phyloP scores from a whole-genome alignment of 2,797 vertebrate genomes.

The Darevskia nairensis region DNA sequence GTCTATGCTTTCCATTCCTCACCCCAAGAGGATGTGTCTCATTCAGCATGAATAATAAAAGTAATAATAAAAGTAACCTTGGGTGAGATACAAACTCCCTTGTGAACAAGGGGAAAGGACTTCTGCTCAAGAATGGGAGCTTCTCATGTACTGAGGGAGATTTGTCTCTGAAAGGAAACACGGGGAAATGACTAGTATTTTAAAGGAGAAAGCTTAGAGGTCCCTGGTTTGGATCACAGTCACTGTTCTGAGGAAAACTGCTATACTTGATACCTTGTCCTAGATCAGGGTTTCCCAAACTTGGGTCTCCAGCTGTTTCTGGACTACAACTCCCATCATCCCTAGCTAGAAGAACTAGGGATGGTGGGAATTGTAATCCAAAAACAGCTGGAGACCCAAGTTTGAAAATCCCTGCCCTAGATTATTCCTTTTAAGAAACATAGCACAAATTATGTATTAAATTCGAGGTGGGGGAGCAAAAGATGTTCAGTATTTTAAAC shows the following conservation, averaged over 20 bases:
- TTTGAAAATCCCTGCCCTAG: not conserved
- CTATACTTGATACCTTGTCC: not conserved
- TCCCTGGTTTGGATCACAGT: not conserved
- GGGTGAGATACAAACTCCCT: not conserved
- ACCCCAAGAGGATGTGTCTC: not conserved
- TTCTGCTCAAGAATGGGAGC: not conserved
- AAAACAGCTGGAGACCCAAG: not conserved
- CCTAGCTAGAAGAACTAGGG: no score
- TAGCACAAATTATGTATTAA: not conserved
- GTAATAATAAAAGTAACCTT: not conserved
- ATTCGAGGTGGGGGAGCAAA: not conserved
- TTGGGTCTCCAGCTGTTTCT: not conserved
- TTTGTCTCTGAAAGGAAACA: not conserved
- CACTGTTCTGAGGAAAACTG: not conserved
- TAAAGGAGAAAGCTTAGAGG: not conserved
- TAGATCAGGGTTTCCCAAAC: not conserved
- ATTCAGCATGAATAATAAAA: not conserved
- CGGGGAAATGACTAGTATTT: not conserved
- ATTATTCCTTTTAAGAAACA: not conserved
- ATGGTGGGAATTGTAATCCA: no score
- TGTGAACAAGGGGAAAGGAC: not conserved
- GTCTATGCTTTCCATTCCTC: conserved; percentile 10
- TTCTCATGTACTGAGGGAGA: not conserved
- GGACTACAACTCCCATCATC: not conserved
- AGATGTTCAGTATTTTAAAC: not conserved